Evolutionary conservation across 2,113 vertebrate species (phyloP).

Genomic region (Onychorhynchus coronatus): DNA sequence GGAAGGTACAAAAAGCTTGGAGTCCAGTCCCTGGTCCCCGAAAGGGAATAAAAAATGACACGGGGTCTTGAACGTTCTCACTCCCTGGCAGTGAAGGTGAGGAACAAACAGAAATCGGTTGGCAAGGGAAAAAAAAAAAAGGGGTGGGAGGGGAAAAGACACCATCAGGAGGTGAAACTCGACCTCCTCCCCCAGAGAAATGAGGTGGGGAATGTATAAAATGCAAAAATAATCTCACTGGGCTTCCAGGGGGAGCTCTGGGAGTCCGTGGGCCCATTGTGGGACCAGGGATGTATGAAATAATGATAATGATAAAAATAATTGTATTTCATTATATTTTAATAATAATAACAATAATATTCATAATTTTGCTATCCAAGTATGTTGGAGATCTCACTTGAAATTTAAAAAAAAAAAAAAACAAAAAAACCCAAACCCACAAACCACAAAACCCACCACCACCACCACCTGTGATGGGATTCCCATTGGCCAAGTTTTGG

Average conservation of each 20-base stretch:
- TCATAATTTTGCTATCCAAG: rapidly evolving
- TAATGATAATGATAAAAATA: no score
- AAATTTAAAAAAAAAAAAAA: not conserved
- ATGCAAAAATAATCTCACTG: not conserved
- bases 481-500: not conserved
- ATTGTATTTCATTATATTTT: no score
- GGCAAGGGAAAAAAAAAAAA: not conserved
- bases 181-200: not conserved
- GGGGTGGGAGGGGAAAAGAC: not conserved
- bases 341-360: no score
- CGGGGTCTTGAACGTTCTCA: not conserved
- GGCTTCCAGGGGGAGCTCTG: not conserved
- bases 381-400: not conserved
- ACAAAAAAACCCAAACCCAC: no score
- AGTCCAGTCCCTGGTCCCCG: not conserved
- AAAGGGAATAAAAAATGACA: not conserved
- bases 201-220: not conserved
- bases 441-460: not conserved
- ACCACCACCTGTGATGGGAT: not conserved
- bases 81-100: not conserved
- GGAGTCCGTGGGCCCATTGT: not conserved
- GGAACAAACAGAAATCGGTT: not conserved
- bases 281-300: not conserved
- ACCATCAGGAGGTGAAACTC: not conserved
- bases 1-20: not conserved